Percentiles rank a stretch among this genome's conserved stretches.
These are phyloP conservation scores for Odontophorus gujanensis DNA, from an alignment of 2,113 vertebrate species.

Conservation along the genomic window DNA sequence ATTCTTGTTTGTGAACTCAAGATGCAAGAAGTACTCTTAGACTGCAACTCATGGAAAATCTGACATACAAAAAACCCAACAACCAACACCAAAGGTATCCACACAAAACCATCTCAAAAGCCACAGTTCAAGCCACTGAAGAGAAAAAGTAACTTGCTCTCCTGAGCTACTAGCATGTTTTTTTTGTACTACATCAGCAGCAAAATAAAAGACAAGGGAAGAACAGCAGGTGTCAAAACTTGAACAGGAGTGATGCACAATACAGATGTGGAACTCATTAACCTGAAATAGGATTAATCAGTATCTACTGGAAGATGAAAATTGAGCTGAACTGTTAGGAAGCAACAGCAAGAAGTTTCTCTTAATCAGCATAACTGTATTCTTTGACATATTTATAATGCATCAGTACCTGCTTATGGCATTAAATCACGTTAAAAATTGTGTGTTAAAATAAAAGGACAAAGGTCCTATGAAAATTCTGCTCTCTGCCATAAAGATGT, in stretches of 20 bases:
- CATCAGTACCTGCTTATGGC: background rate
- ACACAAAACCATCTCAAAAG: background rate
- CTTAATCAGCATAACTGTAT: background rate
- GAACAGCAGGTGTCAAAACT: background rate
- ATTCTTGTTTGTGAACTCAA: background rate
- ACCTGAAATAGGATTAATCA: constrained; percentile 19
- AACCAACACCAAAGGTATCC: background rate
- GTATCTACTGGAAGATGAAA: background rate
- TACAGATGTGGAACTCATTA: constrained; percentile 2
- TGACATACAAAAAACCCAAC: background rate
- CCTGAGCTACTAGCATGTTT: constrained; percentile 6
- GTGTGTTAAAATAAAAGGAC: background rate
- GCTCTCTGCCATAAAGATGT: background rate
- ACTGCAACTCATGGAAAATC: background rate
- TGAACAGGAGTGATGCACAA: background rate
- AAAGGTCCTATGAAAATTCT: background rate
- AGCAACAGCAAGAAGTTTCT: background rate
- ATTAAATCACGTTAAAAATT: background rate
- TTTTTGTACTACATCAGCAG: background rate
- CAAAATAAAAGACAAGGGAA: background rate
- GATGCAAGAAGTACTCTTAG: background rate
- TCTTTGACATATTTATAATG: background rate
- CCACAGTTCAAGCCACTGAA: background rate
- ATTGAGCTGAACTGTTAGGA: background rate
- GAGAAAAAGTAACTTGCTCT: constrained; percentile 17